Conservation (phyloP, 2,888 invertebrate genomes). For the Pyralis farinalis region DNA sequence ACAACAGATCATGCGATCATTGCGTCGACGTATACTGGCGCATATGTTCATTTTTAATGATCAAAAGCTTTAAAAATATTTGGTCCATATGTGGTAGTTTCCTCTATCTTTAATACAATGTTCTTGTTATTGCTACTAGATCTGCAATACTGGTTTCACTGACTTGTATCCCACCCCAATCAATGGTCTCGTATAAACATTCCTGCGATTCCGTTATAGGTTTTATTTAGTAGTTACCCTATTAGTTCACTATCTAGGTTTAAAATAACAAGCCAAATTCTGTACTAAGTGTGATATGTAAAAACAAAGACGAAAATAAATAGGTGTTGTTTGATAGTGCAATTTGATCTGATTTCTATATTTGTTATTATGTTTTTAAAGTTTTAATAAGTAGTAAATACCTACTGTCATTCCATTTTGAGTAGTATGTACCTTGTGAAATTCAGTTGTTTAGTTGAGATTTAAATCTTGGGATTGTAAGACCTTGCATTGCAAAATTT, state of each 20-base stretch:
- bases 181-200: conserved; percentile 48
- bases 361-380: conserved; percentile 56
- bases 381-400: conserved; percentile 45
- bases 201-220: conserved; percentile 47
- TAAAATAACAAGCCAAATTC: conserved; percentile 62
- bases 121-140: not conserved
- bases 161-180: conserved; percentile 43
- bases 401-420: conserved; percentile 58
- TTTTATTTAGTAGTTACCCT: conserved; percentile 56
- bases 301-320: conserved; percentile 47
- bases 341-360: conserved; percentile 65
- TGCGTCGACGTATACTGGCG: too few species aligned
- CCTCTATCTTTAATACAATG: conserved; percentile 23
- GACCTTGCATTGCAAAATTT: too few species aligned
- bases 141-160: conserved; percentile 25
- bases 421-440: conserved; percentile 15
- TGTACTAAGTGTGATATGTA: conserved; percentile 59
- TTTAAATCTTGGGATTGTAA: too few species aligned
- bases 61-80: too few species aligned
- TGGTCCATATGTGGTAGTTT: too few species aligned
- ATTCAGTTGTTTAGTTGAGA: not conserved
- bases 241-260: conserved; percentile 45
- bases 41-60: too few species aligned
- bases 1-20: too few species aligned
- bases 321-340: conserved; percentile 41